Percentiles rank a stretch among this genome's conserved stretches.
These are phyloP conservation scores for Drosophila eugracilis DNA, from an alignment of 1,140 invertebrate species.

Conservation along the genomic window DNA sequence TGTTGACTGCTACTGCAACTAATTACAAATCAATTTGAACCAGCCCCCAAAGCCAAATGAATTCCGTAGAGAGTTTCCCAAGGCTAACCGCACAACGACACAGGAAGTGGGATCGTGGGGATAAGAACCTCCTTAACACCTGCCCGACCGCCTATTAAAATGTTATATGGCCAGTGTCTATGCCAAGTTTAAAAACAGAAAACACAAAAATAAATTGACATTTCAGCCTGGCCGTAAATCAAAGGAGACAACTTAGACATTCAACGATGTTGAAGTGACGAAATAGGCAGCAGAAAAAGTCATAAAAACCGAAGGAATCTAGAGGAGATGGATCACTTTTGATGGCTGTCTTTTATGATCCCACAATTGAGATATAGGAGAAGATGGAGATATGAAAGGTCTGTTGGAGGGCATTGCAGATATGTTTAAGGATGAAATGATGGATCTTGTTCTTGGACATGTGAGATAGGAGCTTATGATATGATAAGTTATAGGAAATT, in stretches of 20 bases:
- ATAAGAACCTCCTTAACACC: slow-evolving; percentile 53
- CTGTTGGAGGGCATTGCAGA: neutral
- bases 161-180: slow-evolving; percentile 42
- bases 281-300: slow-evolving; percentile 36
- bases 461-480: neutral
- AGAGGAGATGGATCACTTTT: slow-evolving; percentile 48
- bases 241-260: slow-evolving; percentile 39
- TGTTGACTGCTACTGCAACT: slow-evolving; percentile 81
- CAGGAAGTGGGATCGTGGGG: slow-evolving; percentile 54
- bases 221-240: slow-evolving; percentile 55
- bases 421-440: slow-evolving; percentile 14
- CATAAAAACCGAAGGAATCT: slow-evolving; percentile 32
- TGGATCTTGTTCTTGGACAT: neutral
- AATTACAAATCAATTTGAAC: slow-evolving; percentile 80
- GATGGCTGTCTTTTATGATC: slow-evolving; percentile 36
- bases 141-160: slow-evolving; percentile 64
- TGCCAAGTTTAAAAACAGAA: slow-evolving; percentile 39
- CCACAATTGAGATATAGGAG: slow-evolving; percentile 32
- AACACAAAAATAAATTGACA: slow-evolving; percentile 34
- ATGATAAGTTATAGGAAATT: neutral
- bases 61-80: slow-evolving; percentile 19
- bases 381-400: slow-evolving; percentile 6
- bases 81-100: slow-evolving; percentile 46
- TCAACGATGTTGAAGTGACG: slow-evolving; percentile 32
- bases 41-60: slow-evolving; percentile 53